Evolutionary conservation across 2,113 vertebrate species (phyloP).

Genomic region (Cariama cristata): DNA sequence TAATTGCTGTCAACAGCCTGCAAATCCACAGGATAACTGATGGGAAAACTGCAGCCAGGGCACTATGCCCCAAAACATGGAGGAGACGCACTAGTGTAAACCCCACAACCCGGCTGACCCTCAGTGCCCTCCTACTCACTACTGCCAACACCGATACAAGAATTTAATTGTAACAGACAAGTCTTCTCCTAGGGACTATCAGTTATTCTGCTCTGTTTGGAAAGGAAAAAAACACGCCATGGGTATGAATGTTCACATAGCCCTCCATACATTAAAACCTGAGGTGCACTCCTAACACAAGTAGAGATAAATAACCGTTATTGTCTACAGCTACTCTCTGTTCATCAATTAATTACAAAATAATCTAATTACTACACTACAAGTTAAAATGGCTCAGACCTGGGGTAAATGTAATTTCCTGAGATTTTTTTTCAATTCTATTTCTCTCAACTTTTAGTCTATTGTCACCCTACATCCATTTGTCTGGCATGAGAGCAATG

Average conservation of each 20-base stretch:
- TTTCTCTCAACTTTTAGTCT: not conserved
- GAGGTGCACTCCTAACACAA: not conserved
- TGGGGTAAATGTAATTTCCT: not conserved
- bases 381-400: not conserved
- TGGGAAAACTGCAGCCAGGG: not conserved
- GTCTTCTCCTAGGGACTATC: not conserved
- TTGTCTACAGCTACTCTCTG: not conserved
- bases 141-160: not conserved
- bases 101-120: not conserved
- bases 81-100: not conserved
- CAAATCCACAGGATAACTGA: not conserved
- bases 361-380: not conserved
- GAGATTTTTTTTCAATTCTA: not conserved
- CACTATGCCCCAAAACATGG: not conserved
- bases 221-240: not conserved
- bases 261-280: not conserved
- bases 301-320: not conserved
- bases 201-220: not conserved
- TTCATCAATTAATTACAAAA: constrained; percentile 15
- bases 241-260: not conserved
- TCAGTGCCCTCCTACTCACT: not conserved
- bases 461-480: not conserved
- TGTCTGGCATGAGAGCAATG: no score
- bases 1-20: not conserved
- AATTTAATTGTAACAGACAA: not conserved